Evolutionary conservation across 1,140 invertebrate species (phyloP).

Genomic region (Ceratoteleas bidentatus): DNA sequence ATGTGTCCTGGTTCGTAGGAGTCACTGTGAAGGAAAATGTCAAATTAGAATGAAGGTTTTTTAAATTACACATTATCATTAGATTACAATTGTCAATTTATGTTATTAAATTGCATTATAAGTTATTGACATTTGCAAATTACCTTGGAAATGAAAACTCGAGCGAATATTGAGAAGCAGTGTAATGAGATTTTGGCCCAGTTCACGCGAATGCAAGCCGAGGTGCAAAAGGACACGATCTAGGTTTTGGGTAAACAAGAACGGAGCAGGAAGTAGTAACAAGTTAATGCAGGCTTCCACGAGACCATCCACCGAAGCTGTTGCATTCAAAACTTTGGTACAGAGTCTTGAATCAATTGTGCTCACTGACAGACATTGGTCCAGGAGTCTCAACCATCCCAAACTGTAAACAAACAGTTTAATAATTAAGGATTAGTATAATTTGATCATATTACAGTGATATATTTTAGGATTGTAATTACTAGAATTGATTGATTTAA

Average conservation of each 20-base stretch:
- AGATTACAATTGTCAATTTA: too few relatives aligned
- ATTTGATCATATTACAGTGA: too few relatives aligned
- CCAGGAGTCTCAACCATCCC: conserved; percentile 86
- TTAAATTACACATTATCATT: too few relatives aligned
- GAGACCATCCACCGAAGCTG: conserved; percentile 85
- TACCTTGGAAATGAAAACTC: conserved; percentile 74
- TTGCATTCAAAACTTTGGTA: conserved; percentile 82
- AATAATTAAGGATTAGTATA: too few relatives aligned
- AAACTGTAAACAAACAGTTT: conserved; percentile 79
- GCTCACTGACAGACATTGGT: conserved; percentile 85
- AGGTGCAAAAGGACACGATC: conserved; percentile 85
- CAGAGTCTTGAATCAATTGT: conserved; percentile 77
- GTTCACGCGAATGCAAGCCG: conserved; percentile 83
- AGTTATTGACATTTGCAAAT: background rate
- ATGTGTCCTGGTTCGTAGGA: conserved; percentile 72
- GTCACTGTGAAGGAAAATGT: conserved; percentile 60
- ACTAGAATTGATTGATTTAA: too few relatives aligned
- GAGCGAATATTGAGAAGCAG: conserved; percentile 83
- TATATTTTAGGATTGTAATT: too few relatives aligned
- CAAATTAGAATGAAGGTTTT: too few relatives aligned
- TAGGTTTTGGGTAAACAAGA: conserved; percentile 84
- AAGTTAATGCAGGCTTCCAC: conserved; percentile 88
- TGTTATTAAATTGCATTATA: too few relatives aligned
- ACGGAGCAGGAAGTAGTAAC: conserved; percentile 86
- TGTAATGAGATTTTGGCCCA: conserved; percentile 83